Conservation (phyloP, 2,797 vertebrate genomes). For the Spondyliosoma cantharus region DNA sequence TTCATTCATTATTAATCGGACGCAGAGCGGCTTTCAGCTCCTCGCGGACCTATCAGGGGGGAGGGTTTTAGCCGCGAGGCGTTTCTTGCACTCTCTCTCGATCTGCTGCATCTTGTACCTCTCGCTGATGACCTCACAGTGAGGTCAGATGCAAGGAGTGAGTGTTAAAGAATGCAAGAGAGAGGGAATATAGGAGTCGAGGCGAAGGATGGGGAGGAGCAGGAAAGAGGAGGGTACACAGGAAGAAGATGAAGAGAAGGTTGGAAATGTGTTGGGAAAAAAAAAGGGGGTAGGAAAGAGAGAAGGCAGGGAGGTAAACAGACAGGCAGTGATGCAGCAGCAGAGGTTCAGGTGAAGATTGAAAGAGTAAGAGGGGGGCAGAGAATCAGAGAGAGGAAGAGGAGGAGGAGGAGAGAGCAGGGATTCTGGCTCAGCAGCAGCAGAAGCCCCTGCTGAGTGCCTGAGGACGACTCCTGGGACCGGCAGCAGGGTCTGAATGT, state of each 20-base stretch:
- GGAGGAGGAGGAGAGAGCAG: slow-evolving; percentile 9
- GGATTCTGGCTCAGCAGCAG: slow-evolving; percentile 23
- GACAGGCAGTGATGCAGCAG: slow-evolving; percentile 20
- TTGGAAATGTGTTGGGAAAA: background rate
- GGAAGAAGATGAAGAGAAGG: slow-evolving; percentile 2
- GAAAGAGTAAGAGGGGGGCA: slow-evolving; percentile 15
- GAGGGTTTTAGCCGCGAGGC: slow-evolving; percentile 23
- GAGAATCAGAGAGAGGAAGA: slow-evolving; percentile 20
- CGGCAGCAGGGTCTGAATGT: slow-evolving; percentile 18
- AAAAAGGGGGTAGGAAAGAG: background rate
- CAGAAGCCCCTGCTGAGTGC: slow-evolving; percentile 61
- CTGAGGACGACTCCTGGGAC: slow-evolving; percentile 63
- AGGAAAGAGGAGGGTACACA: background rate
- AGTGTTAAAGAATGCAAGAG: slow-evolving; percentile 24
- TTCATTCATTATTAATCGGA: slow-evolving; percentile 73
- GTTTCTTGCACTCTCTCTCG: slow-evolving; percentile 19
- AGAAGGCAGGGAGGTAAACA: slow-evolving; percentile 18
- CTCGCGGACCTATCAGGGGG: slow-evolving; percentile 17
- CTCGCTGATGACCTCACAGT: slow-evolving; percentile 50
- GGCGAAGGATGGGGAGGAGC: background rate
- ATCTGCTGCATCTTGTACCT: slow-evolving; percentile 53
- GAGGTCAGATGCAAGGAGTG: slow-evolving; percentile 56
- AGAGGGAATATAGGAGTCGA: background rate
- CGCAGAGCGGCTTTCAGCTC: slow-evolving; percentile 50
- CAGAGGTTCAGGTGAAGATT: slow-evolving; percentile 31